These are phyloP conservation scores for Rhamnusium bicolor DNA, from an alignment of 2,888 invertebrate genomes.

Conservation along the genomic window DNA sequence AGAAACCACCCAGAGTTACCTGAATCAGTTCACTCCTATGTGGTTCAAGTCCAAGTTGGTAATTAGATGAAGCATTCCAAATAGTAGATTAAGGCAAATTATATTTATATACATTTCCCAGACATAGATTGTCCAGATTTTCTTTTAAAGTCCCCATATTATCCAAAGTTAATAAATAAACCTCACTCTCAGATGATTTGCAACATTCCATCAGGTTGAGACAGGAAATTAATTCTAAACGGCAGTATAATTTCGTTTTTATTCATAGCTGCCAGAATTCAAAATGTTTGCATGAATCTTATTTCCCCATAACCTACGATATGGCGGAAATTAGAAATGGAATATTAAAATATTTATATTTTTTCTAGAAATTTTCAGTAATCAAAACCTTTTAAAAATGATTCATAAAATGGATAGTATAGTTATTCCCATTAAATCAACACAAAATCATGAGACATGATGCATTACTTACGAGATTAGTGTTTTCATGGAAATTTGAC, in stretches of 20 bases:
- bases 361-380: not conserved
- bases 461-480: too few species aligned
- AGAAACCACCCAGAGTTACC: not conserved
- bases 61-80: not conserved
- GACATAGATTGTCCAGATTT: too few species aligned
- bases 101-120: too few species aligned
- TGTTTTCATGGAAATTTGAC: too few species aligned
- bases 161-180: too few species aligned
- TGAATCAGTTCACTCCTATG: not conserved
- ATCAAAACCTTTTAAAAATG: too few species aligned
- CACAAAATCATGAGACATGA: too few species aligned
- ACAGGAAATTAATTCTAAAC: not conserved
- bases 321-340: not conserved
- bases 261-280: not conserved
- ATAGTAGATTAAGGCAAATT: too few species aligned
- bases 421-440: too few species aligned
- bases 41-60: not conserved
- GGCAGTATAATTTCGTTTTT: not conserved
- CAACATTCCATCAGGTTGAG: too few species aligned
- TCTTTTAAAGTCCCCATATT: too few species aligned
- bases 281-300: not conserved
- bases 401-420: too few species aligned
- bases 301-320: not conserved
- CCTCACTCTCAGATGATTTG: not conserved
- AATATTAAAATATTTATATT: not conserved